Evolutionary conservation across 2,888 invertebrate species (phyloP), one percentile per base, ranked within the genome.

Genomic region (Lepidocyrtoides sp.): DNA sequence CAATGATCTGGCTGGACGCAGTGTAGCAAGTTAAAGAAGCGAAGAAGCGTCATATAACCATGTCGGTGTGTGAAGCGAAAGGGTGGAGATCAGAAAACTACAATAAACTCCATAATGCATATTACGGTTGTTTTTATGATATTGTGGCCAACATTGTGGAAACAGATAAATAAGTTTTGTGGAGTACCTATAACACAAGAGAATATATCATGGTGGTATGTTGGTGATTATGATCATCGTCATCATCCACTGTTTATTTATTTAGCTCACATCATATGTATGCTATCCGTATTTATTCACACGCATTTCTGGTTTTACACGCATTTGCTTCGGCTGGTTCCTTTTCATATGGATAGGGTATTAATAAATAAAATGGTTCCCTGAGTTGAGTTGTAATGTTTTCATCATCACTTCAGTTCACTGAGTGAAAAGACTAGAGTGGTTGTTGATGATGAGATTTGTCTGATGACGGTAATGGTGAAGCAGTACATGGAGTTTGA

Each of bases 1-100:
- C 86, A 86, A 86, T 86, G 86, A 86, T 86, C 86, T 86, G 86
- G 86, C 86, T 86, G 86, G 86, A 86, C 86, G 86, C 41, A 10
- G 60, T 26, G 23, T 23, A 5, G 36, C n/a, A 17, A 69, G 17
- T 2, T 32, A 14, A 26, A 63, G 12, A 26, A 14, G 2, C 32
- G n/a, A 20, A n/a, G 60, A 23, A 8, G 7, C 26, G 60, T 7
- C 7, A 20, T 66, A 29, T 66, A n/a, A 29, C 14, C 17, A 69
- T 23, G 69, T 14, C 14, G 17, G 26, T 69, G 32, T 36, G 17
- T 69, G 7, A 36, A 36, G 69, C 36, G 69, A 85, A 72, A 63
- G 86, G 86, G 86, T 86, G 86, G 86, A 86, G 86, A 86, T 86
- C 86, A 60, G n/a, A 60, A 84, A 14, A 69, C 17, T 23, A 60